Evolutionary conservation across 2,888 invertebrate species (phyloP), one percentile per base, ranked within the genome.

Genomic region (Cantharis nigra): DNA sequence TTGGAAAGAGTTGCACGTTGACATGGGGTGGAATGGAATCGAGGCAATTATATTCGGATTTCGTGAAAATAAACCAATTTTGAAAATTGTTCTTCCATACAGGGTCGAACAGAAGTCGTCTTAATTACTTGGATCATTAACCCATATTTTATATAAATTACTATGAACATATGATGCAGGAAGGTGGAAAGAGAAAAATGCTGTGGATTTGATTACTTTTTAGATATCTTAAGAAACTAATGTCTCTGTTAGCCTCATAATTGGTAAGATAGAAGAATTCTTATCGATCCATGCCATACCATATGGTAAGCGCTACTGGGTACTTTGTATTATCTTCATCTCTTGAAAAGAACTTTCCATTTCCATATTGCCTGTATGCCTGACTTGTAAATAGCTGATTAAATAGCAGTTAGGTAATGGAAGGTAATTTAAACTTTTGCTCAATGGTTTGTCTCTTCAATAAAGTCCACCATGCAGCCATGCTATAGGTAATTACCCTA

Each of bases 301-400:
- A 81, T 78, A 81, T 81, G 81, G 81, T 73, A 81, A 78, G 81
- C 81, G 81, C 70, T 69, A 67, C 26, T 67, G 26, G 49, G 49
- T 49, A 49, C 49, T 49, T 49, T 49, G 23, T 18, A 67, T 67
- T 67, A 67, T 67, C 65, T 67, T 67, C 65, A 67, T 67, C 65
- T 67, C 65, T 26, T 67, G 20, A n/a, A 18, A 67, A 67, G n/a
- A 23, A 67, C 65, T n/a, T 67, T 67, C 26, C 26, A 67, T 49
- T 49, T 49, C 49, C 49, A 49, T 49, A 49, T 49, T 49, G 49
- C 49, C 49, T 49, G 49, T 49, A 49, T 49, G 49, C 49, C 49
- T 49, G 49, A 5, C 49, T 49, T 49, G 49, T 49, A 49, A 49
- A 49, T 49, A 49, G 49, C n/a, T n/a, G 49, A 49, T 49, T 49